Percentiles rank a stretch among this genome's conserved stretches.
Conservation (phyloP, 1,140 invertebrate species). For the Drosophila eugracilis region DNA sequence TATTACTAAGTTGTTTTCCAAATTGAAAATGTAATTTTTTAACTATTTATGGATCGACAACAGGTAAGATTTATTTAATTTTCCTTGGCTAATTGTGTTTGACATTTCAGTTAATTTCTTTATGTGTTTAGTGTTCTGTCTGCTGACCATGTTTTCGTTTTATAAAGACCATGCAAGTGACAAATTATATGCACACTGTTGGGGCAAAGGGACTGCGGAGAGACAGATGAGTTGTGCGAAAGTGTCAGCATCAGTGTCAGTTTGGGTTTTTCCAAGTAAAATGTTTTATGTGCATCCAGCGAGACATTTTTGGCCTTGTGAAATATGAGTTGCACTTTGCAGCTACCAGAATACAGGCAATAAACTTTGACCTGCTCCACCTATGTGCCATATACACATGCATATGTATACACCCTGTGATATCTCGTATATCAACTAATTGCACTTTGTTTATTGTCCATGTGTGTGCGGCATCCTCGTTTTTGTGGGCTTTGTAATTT, state of each 20-base stretch:
- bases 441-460: slow-evolving; percentile 52
- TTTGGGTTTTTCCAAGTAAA: slow-evolving; percentile 39
- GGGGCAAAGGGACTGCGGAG: not conserved
- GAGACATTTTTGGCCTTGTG: slow-evolving; percentile 51
- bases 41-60: no score
- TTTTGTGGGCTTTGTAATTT: slow-evolving; percentile 44
- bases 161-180: slow-evolving; percentile 60
- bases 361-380: slow-evolving; percentile 55
- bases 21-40: no score
- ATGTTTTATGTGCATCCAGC: slow-evolving; percentile 47
- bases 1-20: no score
- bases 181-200: slow-evolving; percentile 60
- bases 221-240: slow-evolving; percentile 53
- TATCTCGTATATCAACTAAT: slow-evolving; percentile 60
- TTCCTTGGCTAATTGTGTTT: not conserved
- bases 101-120: not conserved
- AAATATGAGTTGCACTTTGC: slow-evolving; percentile 57
- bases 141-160: slow-evolving; percentile 34
- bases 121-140: not conserved
- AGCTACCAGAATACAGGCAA: slow-evolving; percentile 13
- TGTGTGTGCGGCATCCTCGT: slow-evolving; percentile 1
- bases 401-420: slow-evolving; percentile 9
- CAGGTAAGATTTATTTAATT: no score
- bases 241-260: slow-evolving; percentile 65
- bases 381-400: slow-evolving; percentile 4